Evolutionary conservation across 2,113 vertebrate genomes (phyloP).

Genomic region (Pollimyrus isidori): DNA sequence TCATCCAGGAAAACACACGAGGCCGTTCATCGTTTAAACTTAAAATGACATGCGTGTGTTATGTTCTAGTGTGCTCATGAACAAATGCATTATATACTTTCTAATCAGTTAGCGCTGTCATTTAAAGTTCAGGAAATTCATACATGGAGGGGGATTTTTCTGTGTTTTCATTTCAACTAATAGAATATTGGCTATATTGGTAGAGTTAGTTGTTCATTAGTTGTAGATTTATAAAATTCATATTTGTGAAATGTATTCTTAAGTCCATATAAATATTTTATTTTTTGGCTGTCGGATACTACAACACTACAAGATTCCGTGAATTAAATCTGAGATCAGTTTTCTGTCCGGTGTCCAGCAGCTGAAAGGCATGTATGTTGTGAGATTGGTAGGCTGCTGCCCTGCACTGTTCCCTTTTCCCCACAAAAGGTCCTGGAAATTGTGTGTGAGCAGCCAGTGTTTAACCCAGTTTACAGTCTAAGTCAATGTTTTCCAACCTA

Average conservation of each 20-base stretch:
- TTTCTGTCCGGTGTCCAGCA: background rate
- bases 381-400: background rate
- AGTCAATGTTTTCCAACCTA: background rate
- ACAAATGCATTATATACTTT: background rate
- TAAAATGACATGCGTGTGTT: background rate
- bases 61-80: background rate
- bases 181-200: background rate
- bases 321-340: background rate
- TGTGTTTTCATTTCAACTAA: background rate
- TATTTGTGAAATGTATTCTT: background rate
- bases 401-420: background rate
- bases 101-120: background rate
- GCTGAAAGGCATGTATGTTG: background rate
- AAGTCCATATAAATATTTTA: background rate
- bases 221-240: background rate
- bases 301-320: background rate
- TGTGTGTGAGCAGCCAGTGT: background rate
- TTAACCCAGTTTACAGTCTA: background rate
- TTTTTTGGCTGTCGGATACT: background rate
- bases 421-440: background rate
- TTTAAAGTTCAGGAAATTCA: background rate
- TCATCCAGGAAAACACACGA: background rate
- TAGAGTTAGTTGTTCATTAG: background rate
- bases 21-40: background rate
- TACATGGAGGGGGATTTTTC: background rate